Percentiles rank a stretch among this genome's conserved stretches.
phyloP scores from a whole-genome alignment of 1,140 invertebrate genomes.

The Pogonomyrmex barbatus region DNA sequence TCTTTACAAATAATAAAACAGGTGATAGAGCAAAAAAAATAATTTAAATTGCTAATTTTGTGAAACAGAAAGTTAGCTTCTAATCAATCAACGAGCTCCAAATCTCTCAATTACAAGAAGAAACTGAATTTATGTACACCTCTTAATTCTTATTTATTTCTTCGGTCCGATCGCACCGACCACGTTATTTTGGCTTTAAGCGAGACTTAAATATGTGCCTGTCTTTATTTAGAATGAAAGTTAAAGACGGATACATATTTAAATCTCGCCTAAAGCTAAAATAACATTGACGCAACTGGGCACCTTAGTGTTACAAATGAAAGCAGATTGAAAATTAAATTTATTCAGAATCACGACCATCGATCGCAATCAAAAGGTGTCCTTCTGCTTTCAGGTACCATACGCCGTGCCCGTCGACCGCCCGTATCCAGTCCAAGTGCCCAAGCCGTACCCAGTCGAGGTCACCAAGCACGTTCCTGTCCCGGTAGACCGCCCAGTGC shows the following conservation, averaged over 20 bases:
- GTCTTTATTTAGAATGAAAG: no score
- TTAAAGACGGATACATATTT: no score
- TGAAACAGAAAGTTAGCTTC: background rate
- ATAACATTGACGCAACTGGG: no score
- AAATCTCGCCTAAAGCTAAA: no score
- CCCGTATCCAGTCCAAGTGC: conserved; percentile 78
- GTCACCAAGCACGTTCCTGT: conserved; percentile 79
- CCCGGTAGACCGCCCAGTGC: conserved; percentile 80
- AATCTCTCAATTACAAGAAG: background rate
- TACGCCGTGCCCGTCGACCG: conserved; percentile 81
- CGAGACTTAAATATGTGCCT: no score
- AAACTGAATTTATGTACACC: background rate
- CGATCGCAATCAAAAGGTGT: conserved; percentile 1
- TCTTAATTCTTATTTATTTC: background rate
- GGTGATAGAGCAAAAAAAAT: background rate
- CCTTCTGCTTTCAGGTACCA: conserved; percentile 72
- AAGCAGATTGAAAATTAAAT: background rate
- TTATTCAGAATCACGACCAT: background rate
- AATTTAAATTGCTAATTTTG: background rate
- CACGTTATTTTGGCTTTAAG: no score
- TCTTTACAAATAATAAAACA: background rate
- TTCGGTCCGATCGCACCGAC: no score
- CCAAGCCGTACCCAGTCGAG: conserved; percentile 79
- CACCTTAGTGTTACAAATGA: background rate
- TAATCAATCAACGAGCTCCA: background rate